Base-by-base conservation (phyloP, 1,140 invertebrate species). In the Drosophila virilis region DNA sequence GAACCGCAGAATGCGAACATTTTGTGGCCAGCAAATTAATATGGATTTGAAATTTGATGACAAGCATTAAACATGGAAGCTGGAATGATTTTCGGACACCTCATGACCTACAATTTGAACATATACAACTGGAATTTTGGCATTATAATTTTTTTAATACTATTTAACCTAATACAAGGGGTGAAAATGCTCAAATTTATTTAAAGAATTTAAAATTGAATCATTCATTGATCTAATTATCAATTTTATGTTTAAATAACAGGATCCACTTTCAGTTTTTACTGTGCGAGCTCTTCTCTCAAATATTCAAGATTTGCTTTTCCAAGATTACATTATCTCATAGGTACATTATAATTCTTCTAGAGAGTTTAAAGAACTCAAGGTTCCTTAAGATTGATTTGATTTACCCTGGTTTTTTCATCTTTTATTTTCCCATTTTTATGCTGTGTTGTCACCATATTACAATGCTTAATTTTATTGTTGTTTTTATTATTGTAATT, bases 391-490 rank as follows among this genome's bases (percentile, higher is more conserved):
- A 55, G 50, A 66, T 71, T 59, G 61, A 66, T 72, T 65, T 51
- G 37, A 60, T 68, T n/a, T 35, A 13, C 15, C 22, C 43, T 43
- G 62, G 52, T 70, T 52, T 52, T 40, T 46, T n/a, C 60, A 17
- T 58, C 54, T 52, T 65, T 28, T 64, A 33, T 60, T 17, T 61
- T 51, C 13, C 37, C 38, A 38, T 10, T n/a, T 40, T 17, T 8
- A 10, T 50, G 10, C n/a, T 55, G 8, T 46, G 40, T 80, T 85
- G 69, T 75, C 70, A 77, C 77, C 76, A 84, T 89, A 84, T 89
- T 89, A 80, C 80, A 89, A 78, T 89, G 84, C 77, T 89, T 89
- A 89, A 89, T 89, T 89, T 89, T 89, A 89, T 89, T 89, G 84
- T 80, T 76, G 74, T 65, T 84, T 89, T 89, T 89, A 89, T 89